Percentiles rank a stretch among this genome's conserved stretches.
Conservation (phyloP, 1,140 invertebrate genomes). For the Halyomorpha halys region DNA sequence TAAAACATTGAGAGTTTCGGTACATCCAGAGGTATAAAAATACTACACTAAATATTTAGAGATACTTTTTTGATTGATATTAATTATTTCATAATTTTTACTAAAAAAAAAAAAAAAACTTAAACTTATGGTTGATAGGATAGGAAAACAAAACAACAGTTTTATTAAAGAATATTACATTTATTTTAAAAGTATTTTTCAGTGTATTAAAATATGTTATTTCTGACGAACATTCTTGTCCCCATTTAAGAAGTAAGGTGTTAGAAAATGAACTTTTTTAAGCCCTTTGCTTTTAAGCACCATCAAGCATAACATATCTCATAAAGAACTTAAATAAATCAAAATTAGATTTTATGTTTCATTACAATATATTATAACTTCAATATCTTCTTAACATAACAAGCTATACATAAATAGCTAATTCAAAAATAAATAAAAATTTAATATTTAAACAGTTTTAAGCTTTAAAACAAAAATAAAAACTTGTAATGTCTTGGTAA, state of each 20-base stretch:
- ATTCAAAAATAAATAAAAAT: constrained; percentile 16
- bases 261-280: not conserved
- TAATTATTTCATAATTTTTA: too few relatives aligned
- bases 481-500: not conserved
- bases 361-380: constrained; percentile 3
- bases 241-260: not conserved
- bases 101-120: too few relatives aligned
- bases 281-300: constrained; percentile 10
- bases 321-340: constrained; percentile 6
- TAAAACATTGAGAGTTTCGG: too few relatives aligned
- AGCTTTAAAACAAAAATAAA: constrained; percentile 11
- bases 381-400: constrained; percentile 3
- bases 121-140: too few relatives aligned
- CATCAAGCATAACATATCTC: not conserved
- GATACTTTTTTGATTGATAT: too few relatives aligned
- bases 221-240: not conserved
- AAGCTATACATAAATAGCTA: constrained; percentile 16
- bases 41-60: too few relatives aligned
- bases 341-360: not conserved
- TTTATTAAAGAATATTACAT: constrained; percentile 8
- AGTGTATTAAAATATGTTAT: constrained; percentile 17
- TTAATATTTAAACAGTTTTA: constrained; percentile 10
- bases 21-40: too few relatives aligned
- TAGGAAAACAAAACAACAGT: not conserved
- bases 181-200: constrained; percentile 12